phyloP scores from a whole-genome alignment of 2,113 vertebrate species.

The Xenopus borealis region DNA sequence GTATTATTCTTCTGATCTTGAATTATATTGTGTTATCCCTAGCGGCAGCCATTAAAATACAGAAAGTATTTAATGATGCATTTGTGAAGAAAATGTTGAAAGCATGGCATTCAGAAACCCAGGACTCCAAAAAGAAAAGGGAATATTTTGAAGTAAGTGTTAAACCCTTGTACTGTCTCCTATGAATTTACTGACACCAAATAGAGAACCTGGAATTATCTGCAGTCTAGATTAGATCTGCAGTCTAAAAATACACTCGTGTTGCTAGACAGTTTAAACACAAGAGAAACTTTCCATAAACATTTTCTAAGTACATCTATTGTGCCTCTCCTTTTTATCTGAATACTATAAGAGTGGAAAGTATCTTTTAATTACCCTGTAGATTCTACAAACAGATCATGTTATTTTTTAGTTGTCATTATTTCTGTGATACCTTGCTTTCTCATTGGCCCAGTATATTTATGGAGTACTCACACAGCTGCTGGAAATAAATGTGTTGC shows the following conservation, averaged over 20 bases:
- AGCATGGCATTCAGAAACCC: conserved; percentile 45
- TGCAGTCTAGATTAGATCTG: conserved; percentile 28
- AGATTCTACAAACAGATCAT: too few species aligned
- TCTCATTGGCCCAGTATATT: too few species aligned
- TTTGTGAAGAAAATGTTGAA: conserved; percentile 44
- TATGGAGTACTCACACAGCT: too few species aligned
- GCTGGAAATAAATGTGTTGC: too few species aligned
- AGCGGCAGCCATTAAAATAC: conserved; percentile 48
- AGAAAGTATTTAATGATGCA: conserved; percentile 40
- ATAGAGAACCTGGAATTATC: conserved; percentile 20
- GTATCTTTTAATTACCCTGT: too few species aligned
- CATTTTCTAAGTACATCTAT: conserved; percentile 9
- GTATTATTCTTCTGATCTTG: too few species aligned
- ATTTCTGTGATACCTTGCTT: too few species aligned
- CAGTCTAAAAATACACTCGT: conserved; percentile 33
- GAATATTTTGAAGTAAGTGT: conserved; percentile 52
- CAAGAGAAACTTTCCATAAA: conserved; percentile 37
- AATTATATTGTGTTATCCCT: conserved; percentile 22
- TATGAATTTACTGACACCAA: conserved; percentile 17
- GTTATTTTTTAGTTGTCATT: too few species aligned
- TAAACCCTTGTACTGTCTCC: conserved; percentile 11
- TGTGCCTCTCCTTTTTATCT: neutral
- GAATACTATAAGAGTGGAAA: too few species aligned
- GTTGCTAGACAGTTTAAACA: conserved; percentile 32
- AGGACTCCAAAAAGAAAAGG: conserved; percentile 43